Conservation (phyloP, 1,140 invertebrate species). For the Coelopa frigida region DNA sequence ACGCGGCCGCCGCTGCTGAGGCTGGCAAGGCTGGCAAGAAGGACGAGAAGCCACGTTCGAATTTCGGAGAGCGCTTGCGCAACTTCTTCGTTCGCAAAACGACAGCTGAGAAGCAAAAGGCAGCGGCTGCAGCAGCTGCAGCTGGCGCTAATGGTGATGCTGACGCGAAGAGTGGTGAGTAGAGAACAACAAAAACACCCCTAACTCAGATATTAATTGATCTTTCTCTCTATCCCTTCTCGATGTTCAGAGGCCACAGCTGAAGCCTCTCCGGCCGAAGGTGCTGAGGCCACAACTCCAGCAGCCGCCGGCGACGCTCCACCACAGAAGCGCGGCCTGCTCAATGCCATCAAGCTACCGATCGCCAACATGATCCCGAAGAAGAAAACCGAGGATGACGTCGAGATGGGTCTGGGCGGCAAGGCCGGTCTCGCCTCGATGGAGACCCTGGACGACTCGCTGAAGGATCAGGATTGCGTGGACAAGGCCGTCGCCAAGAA, state of each 20-base stretch:
- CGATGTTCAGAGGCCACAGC: constrained; percentile 36
- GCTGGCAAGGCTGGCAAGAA: constrained; percentile 32
- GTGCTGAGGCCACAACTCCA: constrained; percentile 26
- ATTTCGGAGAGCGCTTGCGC: constrained; percentile 34
- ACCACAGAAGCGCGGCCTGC: constrained; percentile 45
- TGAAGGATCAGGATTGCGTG: constrained; percentile 45
- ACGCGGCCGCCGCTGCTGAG: constrained; percentile 3
- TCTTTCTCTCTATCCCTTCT: background rate
- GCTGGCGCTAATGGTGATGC: constrained; percentile 15
- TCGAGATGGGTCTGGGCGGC: constrained; percentile 47
- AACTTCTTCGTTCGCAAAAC: constrained; percentile 38
- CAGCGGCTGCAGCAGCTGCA: constrained; percentile 27
- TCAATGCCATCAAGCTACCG: constrained; percentile 58
- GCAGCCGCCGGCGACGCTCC: constrained; percentile 18
- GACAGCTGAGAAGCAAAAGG: constrained; percentile 29
- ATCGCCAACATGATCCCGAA: constrained; percentile 57
- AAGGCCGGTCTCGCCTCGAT: constrained; percentile 67
- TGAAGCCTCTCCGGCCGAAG: constrained; percentile 46
- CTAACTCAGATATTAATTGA: background rate
- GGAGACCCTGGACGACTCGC: constrained; percentile 64
- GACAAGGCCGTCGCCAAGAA: constrained; percentile 48
- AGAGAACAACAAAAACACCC: background rate
- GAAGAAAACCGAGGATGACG: constrained; percentile 43
- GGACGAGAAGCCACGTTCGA: constrained; percentile 29
- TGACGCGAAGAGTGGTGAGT: constrained; percentile 40